Evolutionary conservation across 2,888 invertebrate genomes (phyloP).

Genomic region (Phalangium opilio): DNA sequence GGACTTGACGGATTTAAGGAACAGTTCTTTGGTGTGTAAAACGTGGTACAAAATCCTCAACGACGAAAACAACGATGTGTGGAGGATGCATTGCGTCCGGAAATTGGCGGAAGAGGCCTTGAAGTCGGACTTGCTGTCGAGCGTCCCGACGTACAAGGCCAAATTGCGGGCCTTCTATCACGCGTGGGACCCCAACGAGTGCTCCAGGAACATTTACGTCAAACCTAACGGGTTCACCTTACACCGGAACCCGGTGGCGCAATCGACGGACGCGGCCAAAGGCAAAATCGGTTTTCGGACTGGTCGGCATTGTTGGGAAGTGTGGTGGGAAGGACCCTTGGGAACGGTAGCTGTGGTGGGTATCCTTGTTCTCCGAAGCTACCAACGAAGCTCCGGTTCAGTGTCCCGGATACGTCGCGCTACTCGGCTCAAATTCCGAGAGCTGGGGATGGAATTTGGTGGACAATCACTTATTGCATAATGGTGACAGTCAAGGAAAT

Average conservation of each 20-base stretch:
- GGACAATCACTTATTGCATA: slow-evolving; percentile 89
- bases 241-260: slow-evolving; percentile 95
- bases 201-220: slow-evolving; percentile 90
- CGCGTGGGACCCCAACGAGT: slow-evolving; percentile 95
- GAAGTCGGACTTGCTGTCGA: slow-evolving; percentile 76
- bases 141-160: slow-evolving; percentile 76
- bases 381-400: slow-evolving; percentile 86
- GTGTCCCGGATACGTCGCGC: slow-evolving; percentile 85
- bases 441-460: slow-evolving; percentile 99
- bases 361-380: no score
- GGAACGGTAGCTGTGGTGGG: slow-evolving; percentile 97
- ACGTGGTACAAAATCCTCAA: slow-evolving; percentile 77
- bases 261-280: slow-evolving; percentile 81
- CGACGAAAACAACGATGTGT: slow-evolving; percentile 89
- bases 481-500: slow-evolving; percentile 85
- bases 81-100: slow-evolving; percentile 75
- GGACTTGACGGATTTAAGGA: slow-evolving; percentile 65
- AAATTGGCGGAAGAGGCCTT: slow-evolving; percentile 72
- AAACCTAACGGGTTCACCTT: slow-evolving; percentile 93
- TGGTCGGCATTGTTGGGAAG: slow-evolving; percentile 93
- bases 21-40: slow-evolving; percentile 82
- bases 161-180: slow-evolving; percentile 85
- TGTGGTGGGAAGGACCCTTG: slow-evolving; percentile 94
- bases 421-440: slow-evolving; percentile 87
- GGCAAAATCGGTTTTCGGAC: slow-evolving; percentile 73